Evolutionary conservation across 2,797 vertebrate species (phyloP), one percentile per base, ranked within the genome.

Genomic region (Ptychadena robeensis): DNA sequence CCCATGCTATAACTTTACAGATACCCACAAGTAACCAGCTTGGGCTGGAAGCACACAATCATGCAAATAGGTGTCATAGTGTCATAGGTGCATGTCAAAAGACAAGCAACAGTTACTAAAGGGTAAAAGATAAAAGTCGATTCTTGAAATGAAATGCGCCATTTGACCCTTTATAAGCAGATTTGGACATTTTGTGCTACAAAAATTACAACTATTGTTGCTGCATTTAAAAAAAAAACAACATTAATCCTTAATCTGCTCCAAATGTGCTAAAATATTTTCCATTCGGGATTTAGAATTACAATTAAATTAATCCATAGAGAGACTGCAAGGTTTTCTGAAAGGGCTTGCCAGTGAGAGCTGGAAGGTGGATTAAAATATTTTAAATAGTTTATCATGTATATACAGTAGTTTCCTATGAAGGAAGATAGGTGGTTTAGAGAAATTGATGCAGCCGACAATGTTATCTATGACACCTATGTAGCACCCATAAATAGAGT

Each of bases 341-440:
- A 69, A 78, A 34, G 48, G 35, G 68, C 66, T 82, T 2, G 28
- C 44, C 32, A 75, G 25, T 59, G 38, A 75, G 69, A 70, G 34
- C 73, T 69, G 35, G 3, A 32, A 82, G 80, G 65, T 69, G 34
- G 80, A 82, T 82, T 82, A 82, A 82, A 82, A 70, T 76, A 70
- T 69, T 82, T 75, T 12, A 53, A 3, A 53, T 53, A 6, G 18
- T 53, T 53, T 53, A 53, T 53, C 6, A 18, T 48, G 18, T 48
- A 48, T 22, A 48, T 6, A n/a, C n/a, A n/a, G n/a, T n/a, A 53
- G 44, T 22, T 53, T n/a, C 44, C 44, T 53, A 53, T 82, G 27
- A 32, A 38, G 40, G 9, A 37, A 70, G 37, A 67, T 10, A 10
- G 28, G 32, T 25, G 44, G n/a, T n/a, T n/a, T n/a, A 37, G 1